Percentiles rank a stretch among this genome's conserved stretches.
Conservation (phyloP, 2,888 invertebrate species). For the Heteromyza rotundicornis region DNA sequence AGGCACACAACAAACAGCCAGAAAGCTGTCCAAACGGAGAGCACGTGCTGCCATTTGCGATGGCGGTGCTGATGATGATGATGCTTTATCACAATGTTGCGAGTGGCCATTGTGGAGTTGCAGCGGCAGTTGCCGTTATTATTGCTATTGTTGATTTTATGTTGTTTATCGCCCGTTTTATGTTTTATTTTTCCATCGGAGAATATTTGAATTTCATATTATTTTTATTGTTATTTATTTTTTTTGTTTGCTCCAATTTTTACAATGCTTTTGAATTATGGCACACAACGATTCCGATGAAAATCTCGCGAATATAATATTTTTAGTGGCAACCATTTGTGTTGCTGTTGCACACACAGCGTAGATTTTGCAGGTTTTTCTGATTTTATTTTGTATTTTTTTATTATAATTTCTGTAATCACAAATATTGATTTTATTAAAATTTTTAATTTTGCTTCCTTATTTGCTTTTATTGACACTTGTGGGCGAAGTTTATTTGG, state of each 20-base stretch:
- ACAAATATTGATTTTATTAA: too few species aligned
- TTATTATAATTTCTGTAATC: too few species aligned
- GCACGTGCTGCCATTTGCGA: slow-evolving; percentile 44
- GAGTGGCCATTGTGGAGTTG: slow-evolving; percentile 3
- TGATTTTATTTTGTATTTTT: too few species aligned
- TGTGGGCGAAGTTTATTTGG: too few species aligned
- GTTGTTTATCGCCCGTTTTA: slow-evolving; percentile 43
- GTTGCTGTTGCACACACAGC: too few species aligned
- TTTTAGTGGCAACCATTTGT: too few species aligned
- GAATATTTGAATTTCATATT: slow-evolving; percentile 10
- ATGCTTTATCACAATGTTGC: background rate
- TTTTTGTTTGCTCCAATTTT: slow-evolving; percentile 12
- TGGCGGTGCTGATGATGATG: slow-evolving; percentile 8
- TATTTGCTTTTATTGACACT: too few species aligned
- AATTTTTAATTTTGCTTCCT: too few species aligned
- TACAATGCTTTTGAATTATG: slow-evolving; percentile 6
- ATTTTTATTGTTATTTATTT: slow-evolving; percentile 11
- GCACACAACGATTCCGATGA: too few species aligned
- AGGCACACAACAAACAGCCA: slow-evolving; percentile 50
- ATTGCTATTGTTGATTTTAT: slow-evolving; percentile 39
- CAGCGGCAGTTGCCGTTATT: slow-evolving; percentile 30
- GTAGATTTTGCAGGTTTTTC: too few species aligned
- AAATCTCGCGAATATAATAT: too few species aligned
- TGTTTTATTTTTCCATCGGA: slow-evolving; percentile 18
- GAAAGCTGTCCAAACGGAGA: slow-evolving; percentile 45